Evolutionary conservation across 2,797 vertebrate species (phyloP).

Genomic region (Podargus strigoides): DNA sequence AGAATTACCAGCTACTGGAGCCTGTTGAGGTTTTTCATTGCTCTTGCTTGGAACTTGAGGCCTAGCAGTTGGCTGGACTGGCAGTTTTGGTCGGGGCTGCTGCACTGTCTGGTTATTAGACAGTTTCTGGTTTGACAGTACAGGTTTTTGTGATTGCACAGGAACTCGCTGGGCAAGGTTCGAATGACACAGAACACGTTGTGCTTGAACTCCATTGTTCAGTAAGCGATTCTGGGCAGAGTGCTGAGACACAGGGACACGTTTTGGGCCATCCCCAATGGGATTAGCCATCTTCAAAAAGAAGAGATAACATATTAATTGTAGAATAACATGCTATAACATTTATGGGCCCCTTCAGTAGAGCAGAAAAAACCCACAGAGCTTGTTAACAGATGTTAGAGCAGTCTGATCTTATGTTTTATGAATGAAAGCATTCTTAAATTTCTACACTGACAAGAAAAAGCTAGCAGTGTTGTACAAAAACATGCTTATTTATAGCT

Average conservation of each 20-base stretch:
- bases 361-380: not conserved
- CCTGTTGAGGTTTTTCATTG: constrained; percentile 27
- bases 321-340: not conserved
- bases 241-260: constrained; percentile 75
- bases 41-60: constrained; percentile 1
- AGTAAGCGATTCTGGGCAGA: constrained; percentile 52
- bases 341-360: fast-evolving
- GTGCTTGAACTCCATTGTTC: constrained; percentile 59
- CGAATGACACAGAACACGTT: constrained; percentile 72
- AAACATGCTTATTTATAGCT: not conserved
- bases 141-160: constrained; percentile 61
- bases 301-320: not conserved
- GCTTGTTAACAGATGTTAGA: not conserved
- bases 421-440: not conserved
- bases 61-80: not conserved
- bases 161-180: constrained; percentile 80
- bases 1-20: constrained; percentile 56
- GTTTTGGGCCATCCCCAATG: constrained; percentile 74
- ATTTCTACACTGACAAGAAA: not conserved
- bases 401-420: not conserved
- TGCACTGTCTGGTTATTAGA: not conserved
- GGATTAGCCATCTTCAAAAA: constrained; percentile 16
- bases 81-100: constrained; percentile 7
- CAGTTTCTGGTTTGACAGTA: constrained; percentile 11
- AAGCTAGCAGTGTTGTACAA: not conserved